Evolutionary conservation across 2,888 invertebrate species (phyloP).

Genomic region (Bibio marci): DNA sequence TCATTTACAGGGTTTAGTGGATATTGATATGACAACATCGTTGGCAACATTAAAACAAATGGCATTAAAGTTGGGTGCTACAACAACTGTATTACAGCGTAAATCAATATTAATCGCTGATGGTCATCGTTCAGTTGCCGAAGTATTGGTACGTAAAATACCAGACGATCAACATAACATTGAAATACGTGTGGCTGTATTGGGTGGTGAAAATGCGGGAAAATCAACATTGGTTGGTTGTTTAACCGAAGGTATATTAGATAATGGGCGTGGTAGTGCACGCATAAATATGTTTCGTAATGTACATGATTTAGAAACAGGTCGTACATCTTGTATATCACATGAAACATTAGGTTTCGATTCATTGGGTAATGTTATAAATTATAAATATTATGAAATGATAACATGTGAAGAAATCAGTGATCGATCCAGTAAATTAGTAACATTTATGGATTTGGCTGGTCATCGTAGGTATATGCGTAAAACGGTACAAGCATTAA

Average conservation of each 20-base stretch:
- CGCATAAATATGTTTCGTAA: slow-evolving; percentile 90
- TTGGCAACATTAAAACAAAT: slow-evolving; percentile 71
- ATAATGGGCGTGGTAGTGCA: slow-evolving; percentile 89
- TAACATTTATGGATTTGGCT: slow-evolving; percentile 89
- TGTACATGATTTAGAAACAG: slow-evolving; percentile 86
- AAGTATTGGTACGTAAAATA: slow-evolving; percentile 77
- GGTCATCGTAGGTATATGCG: slow-evolving; percentile 91
- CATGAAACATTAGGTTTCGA: slow-evolving; percentile 96
- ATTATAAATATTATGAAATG: slow-evolving; percentile 74
- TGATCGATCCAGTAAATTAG: slow-evolving; percentile 78
- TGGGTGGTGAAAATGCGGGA: slow-evolving; percentile 93
- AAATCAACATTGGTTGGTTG: slow-evolving; percentile 94
- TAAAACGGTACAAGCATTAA: slow-evolving; percentile 87
- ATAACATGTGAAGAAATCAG: slow-evolving; percentile 89
- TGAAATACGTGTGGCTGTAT: slow-evolving; percentile 80
- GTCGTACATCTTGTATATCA: slow-evolving; percentile 87
- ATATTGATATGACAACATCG: slow-evolving; percentile 72
- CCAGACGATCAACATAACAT: slow-evolving; percentile 77
- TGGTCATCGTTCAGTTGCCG: slow-evolving; percentile 48
- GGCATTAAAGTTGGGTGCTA: slow-evolving; percentile 76
- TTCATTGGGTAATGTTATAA: slow-evolving; percentile 67
- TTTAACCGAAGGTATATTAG: slow-evolving; percentile 85
- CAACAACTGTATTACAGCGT: slow-evolving; percentile 55
- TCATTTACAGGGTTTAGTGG: slow-evolving; percentile 64
- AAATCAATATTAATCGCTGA: slow-evolving; percentile 26